Evolutionary conservation across 2,888 invertebrate species (phyloP), one percentile per base, ranked within the genome.

Genomic region (Dynastes maya): DNA sequence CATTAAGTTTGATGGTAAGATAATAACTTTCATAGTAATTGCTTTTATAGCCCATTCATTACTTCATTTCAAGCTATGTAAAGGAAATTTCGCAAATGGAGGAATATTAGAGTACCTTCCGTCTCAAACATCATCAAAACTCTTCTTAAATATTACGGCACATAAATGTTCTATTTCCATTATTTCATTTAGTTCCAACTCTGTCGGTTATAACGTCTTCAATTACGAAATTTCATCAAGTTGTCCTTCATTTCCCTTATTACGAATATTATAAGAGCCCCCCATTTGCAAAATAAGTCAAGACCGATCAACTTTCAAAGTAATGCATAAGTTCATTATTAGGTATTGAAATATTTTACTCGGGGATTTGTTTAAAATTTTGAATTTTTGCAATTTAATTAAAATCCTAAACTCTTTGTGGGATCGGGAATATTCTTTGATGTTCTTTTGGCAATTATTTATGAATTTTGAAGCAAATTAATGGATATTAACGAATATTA

Each of bases 161-260:
- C 4, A 8, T 27, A 2, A 29, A 61, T 8, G 29, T 61, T 61
- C 13, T 29, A 22, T 61, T 61, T 16, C 9, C 61, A 45, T 45
- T 11, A 45, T 45, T 45, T 45, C 49, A 49, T n/a, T 9, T 27
- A 22, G 11, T 37, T 37, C 32, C 45, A 68, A 49, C 68, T 49
- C 51, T 49, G 22, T 16, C 45, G 27, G 68, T 49, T 49, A 68
- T 68, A 51, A 49, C 68, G 63, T 29, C 63, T 27, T 68, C 49
- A 68, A 49, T 49, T 68, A 45, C 49, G 49, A 68, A 68, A 49
- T 68, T 68, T 51, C 68, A 68, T 68, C 11, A 45, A 45, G 4
- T 49, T 68, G 9, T 2, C 68, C 27, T 68, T 49, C 27, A 9
- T n/a, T 45, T 67, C 45, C 22, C 0, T 22, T 22, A 22, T 22